phyloP scores from a whole-genome alignment of 2,797 vertebrate species.

The Ctenosaura bakeri region DNA sequence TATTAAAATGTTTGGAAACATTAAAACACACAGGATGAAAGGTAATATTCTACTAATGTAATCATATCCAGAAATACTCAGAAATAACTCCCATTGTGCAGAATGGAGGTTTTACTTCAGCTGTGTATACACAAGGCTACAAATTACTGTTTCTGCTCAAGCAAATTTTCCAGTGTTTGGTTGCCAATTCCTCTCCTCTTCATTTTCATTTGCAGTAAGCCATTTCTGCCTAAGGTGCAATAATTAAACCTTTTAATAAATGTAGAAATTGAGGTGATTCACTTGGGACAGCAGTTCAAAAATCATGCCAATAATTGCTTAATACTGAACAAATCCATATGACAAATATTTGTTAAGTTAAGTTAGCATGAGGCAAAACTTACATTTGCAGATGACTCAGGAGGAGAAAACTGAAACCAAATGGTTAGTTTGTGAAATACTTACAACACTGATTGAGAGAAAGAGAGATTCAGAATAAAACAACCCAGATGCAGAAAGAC shows the following conservation, averaged over 20 bases:
- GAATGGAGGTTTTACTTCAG: neutral
- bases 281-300: neutral
- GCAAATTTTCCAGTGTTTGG: neutral
- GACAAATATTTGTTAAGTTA: constrained; percentile 39
- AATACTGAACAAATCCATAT: constrained; percentile 26
- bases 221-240: constrained; percentile 18
- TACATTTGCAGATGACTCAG: constrained; percentile 30
- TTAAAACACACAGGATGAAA: neutral
- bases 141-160: constrained; percentile 4
- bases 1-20: neutral
- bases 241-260: constrained; percentile 30
- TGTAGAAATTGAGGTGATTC: constrained; percentile 12
- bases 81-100: neutral
- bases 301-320: constrained; percentile 31
- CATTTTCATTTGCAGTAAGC: constrained; percentile 16
- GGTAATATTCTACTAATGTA: neutral
- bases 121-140: neutral
- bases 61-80: neutral
- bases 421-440: constrained; percentile 23
- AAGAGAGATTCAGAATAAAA: constrained; percentile 13
- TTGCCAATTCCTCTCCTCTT: constrained; percentile 15
- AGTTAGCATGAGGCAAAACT: neutral
- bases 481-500: neutral
- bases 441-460: constrained; percentile 19
- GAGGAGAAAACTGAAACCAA: constrained; percentile 33